Percentiles rank a stretch among this genome's conserved stretches.
Conservation (phyloP, 1,140 invertebrate species). For the Linepithema humile region DNA sequence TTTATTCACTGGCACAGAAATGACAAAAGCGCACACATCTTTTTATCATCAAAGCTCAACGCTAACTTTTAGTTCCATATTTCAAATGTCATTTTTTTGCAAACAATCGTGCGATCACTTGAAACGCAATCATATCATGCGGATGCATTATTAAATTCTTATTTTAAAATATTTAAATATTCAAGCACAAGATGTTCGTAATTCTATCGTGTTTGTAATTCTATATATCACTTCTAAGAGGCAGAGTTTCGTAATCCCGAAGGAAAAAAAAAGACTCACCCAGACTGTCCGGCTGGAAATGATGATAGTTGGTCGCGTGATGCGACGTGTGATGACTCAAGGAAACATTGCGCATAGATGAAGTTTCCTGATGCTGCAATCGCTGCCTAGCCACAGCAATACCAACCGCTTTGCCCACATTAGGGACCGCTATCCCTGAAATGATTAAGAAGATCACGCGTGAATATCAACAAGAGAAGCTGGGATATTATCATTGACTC, state of each 20-base stretch:
- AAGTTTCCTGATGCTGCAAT: conserved; percentile 86
- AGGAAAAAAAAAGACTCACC: conserved; percentile 70
- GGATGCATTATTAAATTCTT: not conserved
- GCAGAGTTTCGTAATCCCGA: not conserved
- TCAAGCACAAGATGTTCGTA: not conserved
- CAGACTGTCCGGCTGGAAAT: conserved; percentile 81
- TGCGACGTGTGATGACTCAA: conserved; percentile 82
- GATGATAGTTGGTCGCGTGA: conserved; percentile 81
- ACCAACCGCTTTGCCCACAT: conserved; percentile 90
- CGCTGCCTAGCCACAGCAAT: conserved; percentile 94
- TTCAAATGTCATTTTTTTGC: not conserved
- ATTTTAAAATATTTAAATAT: not conserved
- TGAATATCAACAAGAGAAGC: not conserved
- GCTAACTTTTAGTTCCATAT: not conserved
- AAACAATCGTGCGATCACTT: not conserved
- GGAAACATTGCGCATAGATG: conserved; percentile 84
- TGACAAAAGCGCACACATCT: not conserved
- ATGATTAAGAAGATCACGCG: conserved; percentile 35
- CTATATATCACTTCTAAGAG: not conserved
- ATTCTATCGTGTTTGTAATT: not conserved
- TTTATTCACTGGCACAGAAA: not conserved
- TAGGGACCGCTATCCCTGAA: conserved; percentile 81
- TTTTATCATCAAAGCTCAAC: not conserved
- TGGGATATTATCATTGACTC: not conserved
- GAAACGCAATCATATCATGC: not conserved